These are phyloP conservation scores for Phoenicopterus ruber DNA, from an alignment of 2,113 vertebrate genomes.

Conservation along the genomic window DNA sequence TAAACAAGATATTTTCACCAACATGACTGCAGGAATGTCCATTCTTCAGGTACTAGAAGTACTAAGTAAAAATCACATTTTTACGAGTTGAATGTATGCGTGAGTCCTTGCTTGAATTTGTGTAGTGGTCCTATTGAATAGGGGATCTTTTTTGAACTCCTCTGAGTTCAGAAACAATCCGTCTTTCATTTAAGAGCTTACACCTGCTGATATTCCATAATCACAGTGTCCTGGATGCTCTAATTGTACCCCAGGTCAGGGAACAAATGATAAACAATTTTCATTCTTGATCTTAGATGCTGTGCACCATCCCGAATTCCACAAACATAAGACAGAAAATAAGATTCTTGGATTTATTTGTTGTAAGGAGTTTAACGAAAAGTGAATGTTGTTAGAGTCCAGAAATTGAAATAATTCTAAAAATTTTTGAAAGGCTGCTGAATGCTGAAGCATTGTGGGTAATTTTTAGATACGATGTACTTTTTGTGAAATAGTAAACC, in stretches of 20 bases:
- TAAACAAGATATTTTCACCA: constrained; percentile 52
- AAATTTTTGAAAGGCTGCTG: background rate
- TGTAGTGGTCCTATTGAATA: background rate
- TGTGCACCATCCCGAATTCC: background rate
- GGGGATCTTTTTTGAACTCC: background rate
- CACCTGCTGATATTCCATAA: background rate
- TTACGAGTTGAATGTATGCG: background rate
- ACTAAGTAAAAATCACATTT: background rate
- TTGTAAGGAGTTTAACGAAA: background rate
- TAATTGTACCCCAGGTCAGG: background rate
- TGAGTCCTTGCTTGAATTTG: background rate
- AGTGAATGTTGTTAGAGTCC: background rate
- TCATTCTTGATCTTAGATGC: background rate
- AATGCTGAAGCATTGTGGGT: background rate
- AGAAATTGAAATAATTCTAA: background rate
- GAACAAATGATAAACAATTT: background rate
- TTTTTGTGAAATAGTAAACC: background rate
- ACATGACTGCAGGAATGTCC: constrained; percentile 73
- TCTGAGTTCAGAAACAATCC: background rate
- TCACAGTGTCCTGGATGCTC: background rate
- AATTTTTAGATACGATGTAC: background rate
- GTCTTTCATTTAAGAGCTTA: background rate
- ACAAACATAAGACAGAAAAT: background rate
- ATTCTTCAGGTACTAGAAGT: constrained; percentile 71
- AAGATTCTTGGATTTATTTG: background rate